Conservation (phyloP, 2,797 vertebrate species). For the Tolypeutes matacus region DNA sequence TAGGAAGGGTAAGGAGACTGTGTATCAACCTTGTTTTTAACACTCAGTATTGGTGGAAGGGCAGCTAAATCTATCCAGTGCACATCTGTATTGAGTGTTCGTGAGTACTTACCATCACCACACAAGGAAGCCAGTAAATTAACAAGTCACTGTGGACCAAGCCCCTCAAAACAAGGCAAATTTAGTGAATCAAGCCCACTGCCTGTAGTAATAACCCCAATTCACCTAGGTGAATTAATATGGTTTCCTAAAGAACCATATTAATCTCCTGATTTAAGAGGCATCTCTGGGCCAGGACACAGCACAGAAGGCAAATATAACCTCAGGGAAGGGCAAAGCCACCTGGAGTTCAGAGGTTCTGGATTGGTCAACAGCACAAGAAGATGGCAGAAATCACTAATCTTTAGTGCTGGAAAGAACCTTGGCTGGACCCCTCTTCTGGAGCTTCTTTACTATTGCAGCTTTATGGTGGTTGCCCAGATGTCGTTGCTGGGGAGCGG, state of each 20-base stretch:
- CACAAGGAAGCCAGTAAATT: not conserved
- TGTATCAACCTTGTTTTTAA: not conserved
- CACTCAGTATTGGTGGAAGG: not conserved
- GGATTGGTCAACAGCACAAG: not conserved
- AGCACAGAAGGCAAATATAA: not conserved
- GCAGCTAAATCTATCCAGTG: not conserved
- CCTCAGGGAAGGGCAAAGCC: not conserved
- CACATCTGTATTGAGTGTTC: not conserved
- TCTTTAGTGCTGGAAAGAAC: not conserved
- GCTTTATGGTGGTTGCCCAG: slow-evolving; percentile 93
- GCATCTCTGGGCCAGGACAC: slow-evolving; percentile 30
- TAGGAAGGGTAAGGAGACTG: not conserved
- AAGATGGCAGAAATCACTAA: not conserved
- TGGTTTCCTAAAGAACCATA: slow-evolving; percentile 57
- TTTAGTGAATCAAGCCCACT: slow-evolving; percentile 9
- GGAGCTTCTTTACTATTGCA: slow-evolving; percentile 65
- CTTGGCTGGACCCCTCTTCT: not conserved
- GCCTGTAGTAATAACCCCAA: not conserved
- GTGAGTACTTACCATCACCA: slow-evolving; percentile 38
- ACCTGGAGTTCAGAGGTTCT: not conserved
- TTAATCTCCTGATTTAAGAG: slow-evolving; percentile 64
- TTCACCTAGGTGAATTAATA: slow-evolving; percentile 14
- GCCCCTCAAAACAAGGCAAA: slow-evolving; percentile 80
- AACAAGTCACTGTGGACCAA: slow-evolving; percentile 57
- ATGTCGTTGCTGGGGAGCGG: slow-evolving; percentile 90